A percentile compares a stretch with the other conserved stretches of the same genome.
These are phyloP conservation scores for Metridium senile DNA, from an alignment of 92 coral and sea anemone genomes.

Conservation along the genomic window DNA sequence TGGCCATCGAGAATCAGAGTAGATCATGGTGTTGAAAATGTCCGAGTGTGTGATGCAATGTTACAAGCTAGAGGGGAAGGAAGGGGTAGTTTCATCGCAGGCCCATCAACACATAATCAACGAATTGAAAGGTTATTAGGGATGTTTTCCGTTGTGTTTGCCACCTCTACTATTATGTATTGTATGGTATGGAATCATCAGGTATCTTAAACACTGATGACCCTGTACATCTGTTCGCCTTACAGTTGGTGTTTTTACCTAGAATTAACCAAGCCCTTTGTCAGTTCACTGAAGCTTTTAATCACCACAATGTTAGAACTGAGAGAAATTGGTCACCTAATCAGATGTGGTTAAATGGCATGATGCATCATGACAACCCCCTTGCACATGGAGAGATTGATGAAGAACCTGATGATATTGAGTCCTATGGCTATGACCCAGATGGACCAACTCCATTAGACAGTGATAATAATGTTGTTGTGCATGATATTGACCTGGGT, in stretches of 20 bases:
- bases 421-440: too few relatives aligned
- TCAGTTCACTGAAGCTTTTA: constrained; percentile 49
- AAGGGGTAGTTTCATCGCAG: constrained; percentile 67
- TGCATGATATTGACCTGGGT: too few relatives aligned
- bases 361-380: constrained; percentile 46
- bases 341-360: constrained; percentile 69
- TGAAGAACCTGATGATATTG: too few relatives aligned
- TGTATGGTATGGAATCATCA: constrained; percentile 59
- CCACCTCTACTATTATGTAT: constrained; percentile 44
- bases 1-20: constrained; percentile 71
- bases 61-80: constrained; percentile 60
- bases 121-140: constrained; percentile 53
- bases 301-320: constrained; percentile 61
- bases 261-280: constrained; percentile 57
- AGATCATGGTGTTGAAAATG: constrained; percentile 69
- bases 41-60: constrained; percentile 61
- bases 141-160: too few relatives aligned
- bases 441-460: too few relatives aligned
- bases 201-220: too few relatives aligned
- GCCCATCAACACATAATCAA: too few relatives aligned
- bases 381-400: too few relatives aligned
- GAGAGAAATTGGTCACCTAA: too few relatives aligned
- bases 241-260: constrained; percentile 54
- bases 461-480: too few relatives aligned
- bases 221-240: too few relatives aligned